Evolutionary conservation across 2,113 vertebrate genomes (phyloP), one percentile per base, ranked within the genome.

Genomic region (Rhombomys opimus): DNA sequence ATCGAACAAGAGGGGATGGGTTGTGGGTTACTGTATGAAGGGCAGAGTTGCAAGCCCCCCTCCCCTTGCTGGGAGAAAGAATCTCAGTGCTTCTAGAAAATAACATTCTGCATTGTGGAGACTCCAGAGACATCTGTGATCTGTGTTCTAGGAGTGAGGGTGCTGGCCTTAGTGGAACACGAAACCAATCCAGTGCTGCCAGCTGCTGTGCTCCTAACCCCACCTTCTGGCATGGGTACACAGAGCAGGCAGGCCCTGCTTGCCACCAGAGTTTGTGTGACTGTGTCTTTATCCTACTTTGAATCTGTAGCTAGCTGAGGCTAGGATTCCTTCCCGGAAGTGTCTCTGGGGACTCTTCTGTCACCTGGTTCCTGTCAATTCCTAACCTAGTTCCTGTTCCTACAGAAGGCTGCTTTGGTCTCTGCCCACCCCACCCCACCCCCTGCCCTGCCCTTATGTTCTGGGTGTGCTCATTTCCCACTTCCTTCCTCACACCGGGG

Each of bases 391-490:
- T 97, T 98, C 96, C 97, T 97, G 95, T 97, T 98, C 97, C 97
- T 97, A 68, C 93, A 92, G 96, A 96, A 97, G 96, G 67, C 50
- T 86, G 90, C 94, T 82, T 86, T 25, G 81, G 96, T 95, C 97
- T 95, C 96, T 92, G 38, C 93, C 88, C 89, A 67, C 93, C 82
- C 95, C 95, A 65, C 95, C 95, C 93, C 61, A 20, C 70, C 95
- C 59, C 68, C 68, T 93, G 95, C 97, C 93, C 95, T 98, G 96
- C 96, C 95, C 96, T 97, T 90, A 22, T 35, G 87, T 67, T 97
- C 94, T 97, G 97, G 97, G 97, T 97, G 97, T 97, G 97, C 96
- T 98, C 97, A 97, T 95, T 97, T 97, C 97, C 97, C 97, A 97
- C 97, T 98, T 98, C 97, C 97, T 98, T 97, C 97, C 97, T 98